Conservation (phyloP, 2,113 vertebrate genomes). For the Drymodes brunneopygia region DNA sequence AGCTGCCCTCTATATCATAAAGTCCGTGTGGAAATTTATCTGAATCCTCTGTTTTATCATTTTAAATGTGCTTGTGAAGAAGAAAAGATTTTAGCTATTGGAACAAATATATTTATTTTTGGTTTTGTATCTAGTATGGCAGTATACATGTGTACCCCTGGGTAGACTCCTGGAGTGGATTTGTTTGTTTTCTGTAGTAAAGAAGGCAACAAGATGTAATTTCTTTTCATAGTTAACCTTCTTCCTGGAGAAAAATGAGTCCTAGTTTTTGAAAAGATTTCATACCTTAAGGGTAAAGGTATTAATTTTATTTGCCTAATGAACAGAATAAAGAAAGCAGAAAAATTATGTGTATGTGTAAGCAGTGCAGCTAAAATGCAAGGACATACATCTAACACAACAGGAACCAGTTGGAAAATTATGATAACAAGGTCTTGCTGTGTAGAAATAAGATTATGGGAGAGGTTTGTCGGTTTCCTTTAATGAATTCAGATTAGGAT, state of each 20-base stretch:
- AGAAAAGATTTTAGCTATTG: neutral
- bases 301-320: neutral
- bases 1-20: neutral
- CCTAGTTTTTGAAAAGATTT: neutral
- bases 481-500: neutral
- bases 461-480: neutral
- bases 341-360: neutral
- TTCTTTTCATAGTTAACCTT: neutral
- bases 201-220: neutral
- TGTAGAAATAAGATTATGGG: neutral
- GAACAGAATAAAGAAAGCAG: neutral
- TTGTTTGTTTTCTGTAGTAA: neutral
- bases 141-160: neutral
- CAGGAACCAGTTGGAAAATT: neutral
- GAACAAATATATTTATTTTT: neutral
- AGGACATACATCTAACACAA: fast-evolving
- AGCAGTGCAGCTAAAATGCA: neutral
- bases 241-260: neutral
- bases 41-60: neutral
- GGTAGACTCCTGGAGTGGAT: neutral
- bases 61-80: fast-evolving
- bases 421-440: neutral
- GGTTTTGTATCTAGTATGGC: neutral
- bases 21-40: neutral
- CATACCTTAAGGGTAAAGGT: neutral